These are phyloP conservation scores for Pedetes capensis DNA, from an alignment of 2,113 vertebrate species.

Conservation along the genomic window DNA sequence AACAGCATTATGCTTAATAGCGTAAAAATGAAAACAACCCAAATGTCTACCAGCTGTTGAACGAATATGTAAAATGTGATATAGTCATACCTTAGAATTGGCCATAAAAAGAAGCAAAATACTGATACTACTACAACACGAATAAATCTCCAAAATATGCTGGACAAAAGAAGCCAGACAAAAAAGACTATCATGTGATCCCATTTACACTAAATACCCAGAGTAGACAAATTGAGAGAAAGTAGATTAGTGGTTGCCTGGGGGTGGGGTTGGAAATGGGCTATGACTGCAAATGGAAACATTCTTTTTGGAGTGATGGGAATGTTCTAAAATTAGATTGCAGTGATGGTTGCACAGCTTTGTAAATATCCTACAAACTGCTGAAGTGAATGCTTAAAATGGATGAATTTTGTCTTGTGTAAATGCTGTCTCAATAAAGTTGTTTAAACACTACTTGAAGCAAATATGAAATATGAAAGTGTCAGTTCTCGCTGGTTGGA, in stretches of 20 bases:
- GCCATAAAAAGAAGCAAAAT: not conserved
- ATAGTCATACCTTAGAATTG: not conserved
- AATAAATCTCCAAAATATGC: not conserved
- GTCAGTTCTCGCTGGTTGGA: conserved; percentile 13
- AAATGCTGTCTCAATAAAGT: conserved; percentile 62
- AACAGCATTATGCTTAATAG: not conserved
- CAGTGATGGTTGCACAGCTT: not conserved
- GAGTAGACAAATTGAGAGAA: not conserved
- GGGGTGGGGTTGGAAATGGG: not conserved
- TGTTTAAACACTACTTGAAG: conserved; percentile 48
- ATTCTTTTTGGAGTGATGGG: not conserved
- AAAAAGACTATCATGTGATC: not conserved
- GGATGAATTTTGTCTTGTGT: conserved; percentile 3
- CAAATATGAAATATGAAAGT: conserved; percentile 46
- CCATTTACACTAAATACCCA: not conserved
- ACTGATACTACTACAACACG: not conserved
- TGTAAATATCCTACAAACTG: not conserved
- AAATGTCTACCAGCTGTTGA: not conserved
- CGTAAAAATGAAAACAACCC: not conserved
- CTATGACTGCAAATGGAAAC: not conserved
- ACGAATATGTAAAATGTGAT: not conserved
- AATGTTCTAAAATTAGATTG: conserved; percentile 23
- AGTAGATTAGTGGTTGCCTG: not conserved
- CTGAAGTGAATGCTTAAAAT: conserved; percentile 17
- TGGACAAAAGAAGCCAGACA: not conserved